Conservation (phyloP, 2,113 vertebrate genomes). For the pig (Sus scrofa) region T2T-Sscrofa CM000814.6:3247001-3247500, state of each 20-base stretch:
- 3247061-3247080: rapidly evolving
- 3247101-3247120: too few relatives aligned
- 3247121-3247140: neutral
- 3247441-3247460: rapidly evolving
- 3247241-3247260: neutral
- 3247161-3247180: rapidly evolving
- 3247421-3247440: rapidly evolving
- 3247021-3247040: rapidly evolving
- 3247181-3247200: neutral
- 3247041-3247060: rapidly evolving
- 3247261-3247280: neutral
- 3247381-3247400: neutral
- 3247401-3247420: rapidly evolving
- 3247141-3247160: rapidly evolving
- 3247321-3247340: constrained; percentile 51
- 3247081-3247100: rapidly evolving
- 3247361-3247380: neutral
- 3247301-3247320: neutral
- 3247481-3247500: rapidly evolving
- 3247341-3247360: neutral
- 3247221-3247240: neutral
- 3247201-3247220: neutral
- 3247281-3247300: constrained; percentile 62
- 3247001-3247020: rapidly evolving
- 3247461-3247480: neutral